Evolutionary conservation across 2,113 vertebrate genomes (phyloP).

Genomic region (Onychorhynchus coronatus): DNA sequence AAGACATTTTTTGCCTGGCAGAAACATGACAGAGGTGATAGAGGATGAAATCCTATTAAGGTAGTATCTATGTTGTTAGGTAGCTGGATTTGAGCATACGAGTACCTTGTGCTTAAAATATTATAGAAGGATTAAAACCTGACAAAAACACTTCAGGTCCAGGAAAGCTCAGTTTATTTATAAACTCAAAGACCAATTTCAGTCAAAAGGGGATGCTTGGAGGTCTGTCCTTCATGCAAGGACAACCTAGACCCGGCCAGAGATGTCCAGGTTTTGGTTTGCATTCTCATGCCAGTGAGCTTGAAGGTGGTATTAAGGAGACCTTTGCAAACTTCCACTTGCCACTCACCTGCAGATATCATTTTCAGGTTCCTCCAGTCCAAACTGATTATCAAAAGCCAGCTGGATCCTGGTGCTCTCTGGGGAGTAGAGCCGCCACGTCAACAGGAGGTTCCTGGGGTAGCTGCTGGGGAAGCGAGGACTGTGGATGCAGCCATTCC

Average conservation of each 20-base stretch:
- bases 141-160: neutral
- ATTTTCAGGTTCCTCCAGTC: conserved; percentile 92
- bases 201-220: neutral
- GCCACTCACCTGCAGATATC: conserved; percentile 89
- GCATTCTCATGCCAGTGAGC: neutral
- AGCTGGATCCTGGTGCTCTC: conserved; percentile 87
- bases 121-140: neutral
- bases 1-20: neutral
- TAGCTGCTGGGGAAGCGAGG: conserved; percentile 94
- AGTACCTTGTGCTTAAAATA: neutral
- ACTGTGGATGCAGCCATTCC: conserved; percentile 85
- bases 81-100: neutral
- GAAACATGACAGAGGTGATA: neutral
- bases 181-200: neutral
- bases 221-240: neutral
- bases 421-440: conserved; percentile 88
- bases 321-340: neutral
- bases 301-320: neutral
- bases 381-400: conserved; percentile 90
- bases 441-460: conserved; percentile 91
- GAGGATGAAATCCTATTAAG: neutral
- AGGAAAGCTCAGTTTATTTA: neutral
- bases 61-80: neutral
- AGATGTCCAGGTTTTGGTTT: neutral
- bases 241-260: accelerated